Base-by-base conservation (phyloP, 2,797 vertebrate species). In the Enteromius afrohamiltoni region DNA sequence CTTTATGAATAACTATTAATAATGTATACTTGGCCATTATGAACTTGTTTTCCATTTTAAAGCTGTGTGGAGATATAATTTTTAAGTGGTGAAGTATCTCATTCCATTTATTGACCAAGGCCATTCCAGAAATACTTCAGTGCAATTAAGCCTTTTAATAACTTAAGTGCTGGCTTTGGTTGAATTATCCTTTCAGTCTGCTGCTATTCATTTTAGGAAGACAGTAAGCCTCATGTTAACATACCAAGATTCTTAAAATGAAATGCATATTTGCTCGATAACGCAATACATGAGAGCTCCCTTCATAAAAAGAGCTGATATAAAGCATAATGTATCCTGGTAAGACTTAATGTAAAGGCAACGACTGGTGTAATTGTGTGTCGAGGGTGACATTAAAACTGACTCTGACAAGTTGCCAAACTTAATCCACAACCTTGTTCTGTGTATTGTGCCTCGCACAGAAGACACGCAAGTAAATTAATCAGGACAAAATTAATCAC, bases 71-170 rank as follows among this genome's bases (percentile, higher is more conserved):
- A 31, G 62, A 34, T 31, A 62, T 74, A 19, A 23, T 34, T 49
- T 47, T 75, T 47, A 21, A 75, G 31, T 65, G 58, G 80, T 64
- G 31, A 82, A 82, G 45, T 75, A 67, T 75, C 31, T 82, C 79
- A 73, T 64, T 75, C 14, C 14, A 53, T 75, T 64, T 71, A 65
- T 47, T 64, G 70, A 74, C 31, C 58, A 78, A 82, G 55, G 40
- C 53, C 84, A 88, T 89, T 91, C 82, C 83, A 85, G 87, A 90
- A 88, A 90, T 74, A 79, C 87, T 89, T 90, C 83, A 91, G 91
- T 89, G 91, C 89, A 94, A 93, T 94, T 91, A 92, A 21, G n/a
- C 73, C 70, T 87, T 83, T 91, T 93, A 49, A 77, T 81, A 89
- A 90, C 88, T 85, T 84, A 89, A 73, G 55, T 60, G 69, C 40